Conservation (phyloP, 2,888 invertebrate genomes). For the Acleris holmiana region DNA sequence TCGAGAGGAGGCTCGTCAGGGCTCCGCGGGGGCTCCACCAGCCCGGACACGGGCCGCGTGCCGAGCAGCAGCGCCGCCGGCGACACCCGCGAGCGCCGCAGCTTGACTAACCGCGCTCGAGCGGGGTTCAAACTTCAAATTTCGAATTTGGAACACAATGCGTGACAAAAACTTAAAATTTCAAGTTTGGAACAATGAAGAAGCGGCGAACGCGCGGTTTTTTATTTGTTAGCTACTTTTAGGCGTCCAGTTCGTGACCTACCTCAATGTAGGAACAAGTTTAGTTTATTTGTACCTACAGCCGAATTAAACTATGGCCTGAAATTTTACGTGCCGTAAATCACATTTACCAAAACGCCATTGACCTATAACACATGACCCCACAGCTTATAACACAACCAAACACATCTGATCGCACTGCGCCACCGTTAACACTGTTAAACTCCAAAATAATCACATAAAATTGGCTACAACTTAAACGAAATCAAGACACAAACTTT, state of each 20-base stretch:
- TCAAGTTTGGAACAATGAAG: conserved; percentile 36
- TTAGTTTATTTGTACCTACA: conserved; percentile 2
- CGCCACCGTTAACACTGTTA: conserved; percentile 51
- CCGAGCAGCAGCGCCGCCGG: conserved; percentile 84
- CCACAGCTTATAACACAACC: conserved; percentile 53
- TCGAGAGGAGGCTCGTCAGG: conserved; percentile 79
- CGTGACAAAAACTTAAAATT: conserved; percentile 5
- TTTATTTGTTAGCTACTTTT: background rate
- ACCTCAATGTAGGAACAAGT: conserved; percentile 11
- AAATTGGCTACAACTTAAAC: conserved; percentile 32
- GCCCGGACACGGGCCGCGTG: conserved; percentile 80
- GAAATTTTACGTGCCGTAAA: conserved; percentile 1
- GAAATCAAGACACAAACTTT: conserved; percentile 42
- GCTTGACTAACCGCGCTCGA: conserved; percentile 55
- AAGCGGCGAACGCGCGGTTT: background rate
- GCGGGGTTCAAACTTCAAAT: background rate
- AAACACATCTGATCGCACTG: conserved; percentile 69
- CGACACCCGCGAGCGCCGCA: conserved; percentile 78
- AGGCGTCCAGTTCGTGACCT: background rate
- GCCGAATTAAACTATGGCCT: background rate
- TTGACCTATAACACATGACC: conserved; percentile 55
- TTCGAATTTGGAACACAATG: conserved; percentile 38
- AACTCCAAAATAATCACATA: conserved; percentile 32
- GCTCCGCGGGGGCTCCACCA: conserved; percentile 75
- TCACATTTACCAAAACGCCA: conserved; percentile 49